Conservation (phyloP, 23 tunicate species). For the Styela clava region DNA sequence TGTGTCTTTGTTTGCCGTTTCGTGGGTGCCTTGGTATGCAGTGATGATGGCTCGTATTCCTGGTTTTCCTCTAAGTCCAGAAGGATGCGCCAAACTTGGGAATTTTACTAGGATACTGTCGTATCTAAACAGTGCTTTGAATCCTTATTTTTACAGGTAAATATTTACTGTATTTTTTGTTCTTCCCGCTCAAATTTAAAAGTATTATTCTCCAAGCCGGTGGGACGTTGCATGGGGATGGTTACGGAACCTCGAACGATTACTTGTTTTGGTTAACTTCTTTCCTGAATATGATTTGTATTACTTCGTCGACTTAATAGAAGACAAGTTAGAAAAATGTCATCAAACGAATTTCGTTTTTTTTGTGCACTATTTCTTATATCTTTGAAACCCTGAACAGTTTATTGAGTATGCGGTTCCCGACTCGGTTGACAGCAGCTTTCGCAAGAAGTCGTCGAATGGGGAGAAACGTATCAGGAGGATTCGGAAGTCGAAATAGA, state of each 20-base stretch:
- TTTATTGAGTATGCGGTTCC: constrained; percentile 28
- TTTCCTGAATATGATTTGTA: no score
- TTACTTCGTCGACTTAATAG: no score
- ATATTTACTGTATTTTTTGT: no score
- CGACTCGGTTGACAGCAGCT: constrained; percentile 8
- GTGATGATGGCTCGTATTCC: constrained; percentile 40
- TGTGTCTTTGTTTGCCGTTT: constrained; percentile 49
- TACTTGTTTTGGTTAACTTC: no score
- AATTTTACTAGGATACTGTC: constrained; percentile 61
- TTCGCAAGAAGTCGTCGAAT: background rate
- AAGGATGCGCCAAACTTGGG: constrained; percentile 38
- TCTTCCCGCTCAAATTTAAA: no score
- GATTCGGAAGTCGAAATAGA: background rate
- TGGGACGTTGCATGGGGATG: no score
- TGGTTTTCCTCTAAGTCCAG: constrained; percentile 36
- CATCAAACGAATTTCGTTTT: no score
- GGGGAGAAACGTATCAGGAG: background rate
- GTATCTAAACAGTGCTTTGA: constrained; percentile 86
- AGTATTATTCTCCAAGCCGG: no score
- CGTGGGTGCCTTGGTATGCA: constrained; percentile 91
- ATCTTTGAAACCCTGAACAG: no score
- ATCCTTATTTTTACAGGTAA: constrained; percentile 96
- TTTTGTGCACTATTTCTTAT: no score
- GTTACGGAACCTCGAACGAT: no score
- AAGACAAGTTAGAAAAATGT: no score